Evolutionary conservation across 1,140 invertebrate species (phyloP).

Genomic region (Drosophila sp.): DNA sequence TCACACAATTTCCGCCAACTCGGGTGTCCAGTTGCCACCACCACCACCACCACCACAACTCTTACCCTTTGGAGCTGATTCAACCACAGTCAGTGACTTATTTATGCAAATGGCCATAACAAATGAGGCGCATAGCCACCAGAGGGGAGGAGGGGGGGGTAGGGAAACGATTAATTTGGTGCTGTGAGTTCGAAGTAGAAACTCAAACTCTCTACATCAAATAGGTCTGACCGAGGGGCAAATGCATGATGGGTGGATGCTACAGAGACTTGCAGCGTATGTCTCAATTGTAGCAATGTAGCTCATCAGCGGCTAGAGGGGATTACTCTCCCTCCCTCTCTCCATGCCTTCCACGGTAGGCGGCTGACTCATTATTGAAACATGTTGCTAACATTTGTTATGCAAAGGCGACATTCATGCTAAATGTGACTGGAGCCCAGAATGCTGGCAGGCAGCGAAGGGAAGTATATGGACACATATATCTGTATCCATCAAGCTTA

Average conservation of each 20-base stretch:
- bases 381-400: slow-evolving; percentile 77
- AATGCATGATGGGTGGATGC: background rate
- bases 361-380: slow-evolving; percentile 69
- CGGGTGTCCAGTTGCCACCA: slow-evolving; percentile 4
- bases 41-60: background rate
- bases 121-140: slow-evolving; percentile 70
- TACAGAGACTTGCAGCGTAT: slow-evolving; percentile 50
- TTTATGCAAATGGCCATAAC: slow-evolving; percentile 80
- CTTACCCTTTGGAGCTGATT: slow-evolving; percentile 22
- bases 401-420: slow-evolving; percentile 77
- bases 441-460: background rate
- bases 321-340: background rate
- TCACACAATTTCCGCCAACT: slow-evolving; percentile 65
- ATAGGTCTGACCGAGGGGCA: slow-evolving; percentile 30
- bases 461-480: slow-evolving; percentile 17
- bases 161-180: slow-evolving; percentile 76
- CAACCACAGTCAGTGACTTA: slow-evolving; percentile 72
- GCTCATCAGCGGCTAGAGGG: slow-evolving; percentile 46
- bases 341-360: background rate
- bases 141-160: background rate
- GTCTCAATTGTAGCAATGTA: slow-evolving; percentile 64
- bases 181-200: slow-evolving; percentile 31
- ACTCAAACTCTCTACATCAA: slow-evolving; percentile 39
- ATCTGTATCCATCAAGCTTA: slow-evolving; percentile 66
- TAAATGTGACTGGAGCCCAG: slow-evolving; percentile 42